Base-by-base conservation (phyloP, 2,888 invertebrate species). In the Lochmaea capreae region DNA sequence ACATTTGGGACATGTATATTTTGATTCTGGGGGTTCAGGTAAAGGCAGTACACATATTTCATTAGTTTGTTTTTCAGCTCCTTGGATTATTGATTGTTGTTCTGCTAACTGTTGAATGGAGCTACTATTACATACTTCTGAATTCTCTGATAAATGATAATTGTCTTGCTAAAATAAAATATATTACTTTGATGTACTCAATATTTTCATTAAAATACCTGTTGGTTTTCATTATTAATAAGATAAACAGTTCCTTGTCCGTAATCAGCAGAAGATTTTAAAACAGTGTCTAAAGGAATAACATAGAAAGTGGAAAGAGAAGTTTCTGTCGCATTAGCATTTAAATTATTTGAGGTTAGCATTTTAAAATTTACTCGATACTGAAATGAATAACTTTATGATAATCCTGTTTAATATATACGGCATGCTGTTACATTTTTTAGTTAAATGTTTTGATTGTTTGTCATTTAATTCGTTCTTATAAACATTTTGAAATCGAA, bases 1-100 rank as follows among this genome's bases (percentile, higher is more conserved):
- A 76, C 87, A 87, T 68, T 79, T 80, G 16, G 79, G 78, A 77
- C 87, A 86, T 71, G 81, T 80, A 67, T 66, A 76, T 69, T 67
- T 39, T 18, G 46, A 14, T 62, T 62, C 52, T 62, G 54, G 2
- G 8, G 59, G n/a, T 39, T 33, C 12, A 26, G 62, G 49, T 26
- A 18, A 14, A 33, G 61, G 57, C 39, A 33, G 16, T 39, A 42
- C n/a, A 33, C 26, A 14, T 16, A 9, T 12, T 12, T 61, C 16
- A 16, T 61, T 3, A 61, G 61, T n/a, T 22, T 43, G 22, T 18
- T 6, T 26, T 16, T 42, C 61, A 43, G 26, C 3, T 33, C n/a
- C 54, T 62, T 33, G 49, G 4, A 62, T 18, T 18, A 54, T 18
- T 59, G 33, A 49, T 43, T 11, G 16, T 46, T 14, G 9, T 42